Conservation (phyloP, 2,888 invertebrate species). For the Agapostemon virescens region DNA sequence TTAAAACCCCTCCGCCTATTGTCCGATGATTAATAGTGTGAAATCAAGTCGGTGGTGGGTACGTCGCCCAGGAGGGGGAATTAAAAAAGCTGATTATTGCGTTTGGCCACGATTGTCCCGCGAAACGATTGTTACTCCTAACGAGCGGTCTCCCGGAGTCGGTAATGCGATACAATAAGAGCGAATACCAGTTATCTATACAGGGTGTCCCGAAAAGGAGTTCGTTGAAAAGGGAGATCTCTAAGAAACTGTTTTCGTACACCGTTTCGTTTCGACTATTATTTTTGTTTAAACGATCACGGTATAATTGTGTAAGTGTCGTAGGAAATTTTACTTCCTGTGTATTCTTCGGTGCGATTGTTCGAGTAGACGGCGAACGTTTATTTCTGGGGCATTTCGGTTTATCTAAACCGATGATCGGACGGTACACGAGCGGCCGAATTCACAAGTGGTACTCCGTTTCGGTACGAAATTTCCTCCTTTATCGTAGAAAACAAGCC, state of each 20-base stretch:
- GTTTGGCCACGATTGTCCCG: neutral
- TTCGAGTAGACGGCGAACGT: neutral
- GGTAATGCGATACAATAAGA: neutral
- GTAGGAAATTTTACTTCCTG: too few relatives aligned
- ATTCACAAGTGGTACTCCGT: neutral
- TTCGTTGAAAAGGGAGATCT: too few relatives aligned
- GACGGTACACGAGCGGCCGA: neutral
- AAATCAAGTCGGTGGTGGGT: neutral
- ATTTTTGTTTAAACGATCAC: too few relatives aligned
- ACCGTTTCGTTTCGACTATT: too few relatives aligned
- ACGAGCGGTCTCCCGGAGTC: neutral
- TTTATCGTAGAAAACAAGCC: conserved; percentile 23
- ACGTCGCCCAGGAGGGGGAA: neutral
- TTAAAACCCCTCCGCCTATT: conserved; percentile 33
- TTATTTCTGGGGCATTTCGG: neutral
- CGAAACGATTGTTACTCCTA: conserved; percentile 12
- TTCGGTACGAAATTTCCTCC: conserved; percentile 5
- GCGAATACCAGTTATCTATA: neutral
- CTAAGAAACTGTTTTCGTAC: too few relatives aligned
- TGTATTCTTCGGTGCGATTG: neutral
- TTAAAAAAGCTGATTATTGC: conserved; percentile 19
- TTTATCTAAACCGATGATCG: neutral
- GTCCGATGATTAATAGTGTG: conserved; percentile 44
- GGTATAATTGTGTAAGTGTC: too few relatives aligned
- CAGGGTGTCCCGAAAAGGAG: too few relatives aligned